Percentiles rank a stretch among this genome's conserved stretches.
These are phyloP conservation scores for Oeneis ivallda DNA, from an alignment of 2,888 invertebrate genomes.

Conservation along the genomic window DNA sequence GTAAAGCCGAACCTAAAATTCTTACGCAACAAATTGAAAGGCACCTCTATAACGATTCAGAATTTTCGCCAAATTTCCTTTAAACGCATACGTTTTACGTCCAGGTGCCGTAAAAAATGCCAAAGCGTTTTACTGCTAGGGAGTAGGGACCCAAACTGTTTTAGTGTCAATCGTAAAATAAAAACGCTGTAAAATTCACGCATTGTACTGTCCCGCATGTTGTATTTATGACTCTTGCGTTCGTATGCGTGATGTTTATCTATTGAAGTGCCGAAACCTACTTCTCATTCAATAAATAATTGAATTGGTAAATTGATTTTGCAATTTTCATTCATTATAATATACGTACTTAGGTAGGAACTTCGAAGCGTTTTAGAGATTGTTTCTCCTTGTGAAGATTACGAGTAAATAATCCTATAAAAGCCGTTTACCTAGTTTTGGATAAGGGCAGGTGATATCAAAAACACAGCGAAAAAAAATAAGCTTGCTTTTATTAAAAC, in stretches of 20 bases:
- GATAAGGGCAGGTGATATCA: too few species aligned
- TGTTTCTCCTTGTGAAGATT: neutral
- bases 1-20: neutral
- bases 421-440: too few species aligned
- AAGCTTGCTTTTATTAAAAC: neutral
- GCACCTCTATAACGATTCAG: neutral
- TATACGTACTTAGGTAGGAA: neutral
- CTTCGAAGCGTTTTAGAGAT: neutral
- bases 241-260: constrained; percentile 44
- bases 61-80: constrained; percentile 57
- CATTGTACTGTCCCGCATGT: constrained; percentile 62
- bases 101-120: constrained; percentile 69
- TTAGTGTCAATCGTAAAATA: constrained; percentile 73
- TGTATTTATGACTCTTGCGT: constrained; percentile 56
- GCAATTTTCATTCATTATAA: neutral
- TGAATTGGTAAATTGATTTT: constrained; percentile 10
- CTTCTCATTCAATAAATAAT: constrained; percentile 15
- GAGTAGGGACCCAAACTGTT: constrained; percentile 68
- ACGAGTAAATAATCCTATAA: too few species aligned
- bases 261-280: constrained; percentile 32
- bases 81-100: constrained; percentile 57
- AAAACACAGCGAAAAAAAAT: too few species aligned
- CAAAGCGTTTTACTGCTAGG: constrained; percentile 70
- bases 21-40: neutral
- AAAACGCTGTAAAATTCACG: constrained; percentile 73